Conservation (phyloP, 2,113 vertebrate genomes). For the Acrocephalus arundinaceus region DNA sequence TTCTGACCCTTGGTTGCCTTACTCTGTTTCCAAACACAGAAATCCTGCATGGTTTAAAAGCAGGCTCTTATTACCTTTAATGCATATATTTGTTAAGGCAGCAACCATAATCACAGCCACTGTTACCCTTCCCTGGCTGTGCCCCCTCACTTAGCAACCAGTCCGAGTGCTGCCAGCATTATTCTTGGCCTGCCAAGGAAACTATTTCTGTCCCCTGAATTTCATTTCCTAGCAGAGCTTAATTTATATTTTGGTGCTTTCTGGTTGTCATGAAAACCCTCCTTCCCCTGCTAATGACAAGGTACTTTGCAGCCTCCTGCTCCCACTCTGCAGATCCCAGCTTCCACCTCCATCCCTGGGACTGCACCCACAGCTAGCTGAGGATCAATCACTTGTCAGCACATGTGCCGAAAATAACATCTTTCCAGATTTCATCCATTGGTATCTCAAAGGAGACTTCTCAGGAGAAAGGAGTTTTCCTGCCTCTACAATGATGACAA, state of each 20-base stretch:
- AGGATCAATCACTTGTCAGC: neutral
- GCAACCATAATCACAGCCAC: neutral
- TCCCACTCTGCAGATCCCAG: neutral
- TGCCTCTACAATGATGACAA: neutral
- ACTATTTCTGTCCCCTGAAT: constrained; percentile 1
- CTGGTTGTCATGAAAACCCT: neutral
- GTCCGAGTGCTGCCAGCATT: neutral
- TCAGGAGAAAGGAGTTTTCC: neutral
- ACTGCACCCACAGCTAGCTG: neutral
- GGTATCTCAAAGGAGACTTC: neutral
- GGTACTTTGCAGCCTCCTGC: neutral
- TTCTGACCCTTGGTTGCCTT: neutral
- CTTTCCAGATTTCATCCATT: neutral
- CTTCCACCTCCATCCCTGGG: neutral
- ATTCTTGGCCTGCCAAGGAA: neutral
- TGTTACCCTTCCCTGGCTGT: neutral
- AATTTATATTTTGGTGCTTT: neutral
- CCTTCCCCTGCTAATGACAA: neutral
- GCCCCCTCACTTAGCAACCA: constrained; percentile 14
- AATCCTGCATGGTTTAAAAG: neutral
- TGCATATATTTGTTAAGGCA: neutral
- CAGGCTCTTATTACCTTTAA: neutral
- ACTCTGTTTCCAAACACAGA: neutral
- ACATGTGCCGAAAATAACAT: rapidly evolving
- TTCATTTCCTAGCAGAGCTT: neutral